These are phyloP conservation scores for Lithobates sylvaticus DNA, from an alignment of 2,797 vertebrate genomes.

Conservation along the genomic window DNA sequence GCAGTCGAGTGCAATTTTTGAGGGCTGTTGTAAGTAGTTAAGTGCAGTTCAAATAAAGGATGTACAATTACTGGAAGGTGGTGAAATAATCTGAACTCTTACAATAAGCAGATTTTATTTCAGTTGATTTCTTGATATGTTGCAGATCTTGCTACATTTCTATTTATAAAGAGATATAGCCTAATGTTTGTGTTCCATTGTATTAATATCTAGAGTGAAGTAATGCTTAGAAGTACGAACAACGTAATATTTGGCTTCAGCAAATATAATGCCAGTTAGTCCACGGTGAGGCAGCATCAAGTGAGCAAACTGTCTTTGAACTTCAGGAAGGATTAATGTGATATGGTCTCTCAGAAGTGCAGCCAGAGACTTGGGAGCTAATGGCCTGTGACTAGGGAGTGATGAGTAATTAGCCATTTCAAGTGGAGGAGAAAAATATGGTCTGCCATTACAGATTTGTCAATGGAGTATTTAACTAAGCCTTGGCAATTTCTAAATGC, in stretches of 20 bases:
- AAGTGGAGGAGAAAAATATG: constrained; percentile 5
- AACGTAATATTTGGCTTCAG: constrained; percentile 16
- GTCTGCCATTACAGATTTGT: background rate
- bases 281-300: constrained; percentile 3
- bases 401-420: accelerated
- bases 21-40: too few species aligned
- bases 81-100: background rate
- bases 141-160: background rate
- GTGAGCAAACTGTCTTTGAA: constrained; percentile 7
- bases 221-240: constrained; percentile 11
- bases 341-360: constrained; percentile 30
- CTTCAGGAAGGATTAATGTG: constrained; percentile 5
- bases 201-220: constrained; percentile 4
- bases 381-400: constrained; percentile 46
- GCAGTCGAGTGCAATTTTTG: too few species aligned
- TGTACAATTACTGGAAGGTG: background rate
- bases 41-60: too few species aligned
- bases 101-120: background rate
- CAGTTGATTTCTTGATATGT: background rate
- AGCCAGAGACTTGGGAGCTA: constrained; percentile 5
- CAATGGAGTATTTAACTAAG: constrained; percentile 54
- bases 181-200: background rate
- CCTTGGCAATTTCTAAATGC: constrained; percentile 37
- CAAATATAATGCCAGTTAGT: constrained; percentile 9
- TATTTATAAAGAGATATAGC: background rate